Evolutionary conservation across 2,797 vertebrate species (phyloP).

Genomic region (Anguilla anguilla): DNA sequence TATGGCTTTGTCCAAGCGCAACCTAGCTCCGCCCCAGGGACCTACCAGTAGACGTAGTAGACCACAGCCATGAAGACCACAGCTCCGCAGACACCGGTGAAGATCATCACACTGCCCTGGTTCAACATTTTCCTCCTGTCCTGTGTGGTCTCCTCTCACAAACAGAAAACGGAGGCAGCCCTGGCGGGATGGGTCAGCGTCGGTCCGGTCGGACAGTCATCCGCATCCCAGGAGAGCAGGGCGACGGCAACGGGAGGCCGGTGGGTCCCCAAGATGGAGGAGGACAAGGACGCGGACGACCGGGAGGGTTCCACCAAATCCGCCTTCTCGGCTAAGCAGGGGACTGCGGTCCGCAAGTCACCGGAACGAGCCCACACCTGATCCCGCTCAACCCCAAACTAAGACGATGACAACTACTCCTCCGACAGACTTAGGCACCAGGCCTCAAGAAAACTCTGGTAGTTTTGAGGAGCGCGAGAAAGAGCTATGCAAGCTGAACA

Average conservation of each 20-base stretch:
- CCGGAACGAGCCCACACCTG: neutral
- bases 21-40: conserved; percentile 18
- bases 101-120: conserved; percentile 84
- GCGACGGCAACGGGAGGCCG: conserved; percentile 50
- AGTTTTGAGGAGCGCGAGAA: neutral
- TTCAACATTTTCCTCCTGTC: conserved; percentile 74
- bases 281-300: neutral
- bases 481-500: neutral
- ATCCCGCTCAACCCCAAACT: neutral
- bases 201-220: conserved; percentile 46
- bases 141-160: neutral
- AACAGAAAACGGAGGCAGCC: neutral
- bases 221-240: conserved; percentile 68
- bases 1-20: no score
- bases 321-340: conserved; percentile 19
- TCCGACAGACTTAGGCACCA: neutral
- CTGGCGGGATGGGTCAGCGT: neutral
- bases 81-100: conserved; percentile 84
- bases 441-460: neutral
- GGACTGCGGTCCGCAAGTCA: neutral
- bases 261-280: conserved; percentile 23
- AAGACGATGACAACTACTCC: neutral
- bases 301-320: neutral
- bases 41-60: conserved; percentile 97
- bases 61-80: conserved; percentile 84